Base-by-base conservation (phyloP, 2,888 invertebrate genomes). In the Lithosia quadra region DNA sequence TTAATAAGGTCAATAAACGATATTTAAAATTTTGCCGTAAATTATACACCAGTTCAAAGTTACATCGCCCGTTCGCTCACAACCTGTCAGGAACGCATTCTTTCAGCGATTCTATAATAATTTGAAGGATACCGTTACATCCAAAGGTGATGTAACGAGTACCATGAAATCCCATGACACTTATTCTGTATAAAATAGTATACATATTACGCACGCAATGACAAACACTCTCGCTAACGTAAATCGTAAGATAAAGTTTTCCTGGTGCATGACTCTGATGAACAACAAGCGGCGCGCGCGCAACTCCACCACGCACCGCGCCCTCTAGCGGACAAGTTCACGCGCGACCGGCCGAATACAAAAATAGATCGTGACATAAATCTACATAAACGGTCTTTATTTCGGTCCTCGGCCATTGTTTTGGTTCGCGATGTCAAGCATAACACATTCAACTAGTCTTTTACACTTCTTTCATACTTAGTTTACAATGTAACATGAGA, bases 301-400 rank as follows among this genome's bases (percentile, higher is more conserved):
- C 81, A 82, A 71, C 76, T 77, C 78, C 74, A 39, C n/a, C 58
- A 33, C 34, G 21, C 63, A 9, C 70, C 77, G 85, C 86, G 88
- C 89, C 86, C 88, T 86, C 88, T 86, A 69, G 76, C 83, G 84
- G 81, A 80, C 90, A 91, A 91, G 90, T 91, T 90, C 90, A 92
- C 85, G 89, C 87, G 86, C 84, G 83, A 86, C 83, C 88, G 84
- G 84, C 82, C 86, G 84, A 81, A 77, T 87, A 88, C 90, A 75
- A 85, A 93, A 92, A 93, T 93, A 93, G 91, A 91, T 78, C 89
- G 89, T 92, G 93, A 93, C 93, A 93, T 92, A 91, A 92, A 93
- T 93, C 90, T 91, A 89, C 92, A 91, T 93, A 92, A 92, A 92
- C 90, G 89, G 88, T 84, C 85, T 88, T 90, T 91, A 91, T 90